A percentile compares a stretch with the other conserved stretches of the same genome.
These are phyloP conservation scores for Antigone vipio DNA, from an alignment of 2,113 vertebrate species.

Conservation along the genomic window DNA sequence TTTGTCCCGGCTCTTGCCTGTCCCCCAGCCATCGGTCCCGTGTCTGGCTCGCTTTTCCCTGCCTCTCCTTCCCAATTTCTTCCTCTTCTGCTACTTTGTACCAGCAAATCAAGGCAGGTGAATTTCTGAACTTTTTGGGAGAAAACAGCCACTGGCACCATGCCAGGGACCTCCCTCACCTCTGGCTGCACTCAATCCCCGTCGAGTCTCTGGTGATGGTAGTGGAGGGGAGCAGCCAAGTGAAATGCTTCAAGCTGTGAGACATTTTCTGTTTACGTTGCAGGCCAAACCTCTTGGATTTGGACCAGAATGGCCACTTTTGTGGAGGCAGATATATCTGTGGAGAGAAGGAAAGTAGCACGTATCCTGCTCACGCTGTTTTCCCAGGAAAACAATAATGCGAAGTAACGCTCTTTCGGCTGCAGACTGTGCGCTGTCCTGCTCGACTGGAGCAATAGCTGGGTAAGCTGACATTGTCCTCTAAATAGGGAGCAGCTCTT, in stretches of 20 bases:
- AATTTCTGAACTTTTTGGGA: background rate
- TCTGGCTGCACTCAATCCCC: constrained; percentile 48
- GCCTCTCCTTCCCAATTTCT: background rate
- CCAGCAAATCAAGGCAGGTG: background rate
- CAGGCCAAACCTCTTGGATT: constrained; percentile 41
- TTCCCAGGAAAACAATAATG: background rate
- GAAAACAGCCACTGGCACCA: background rate
- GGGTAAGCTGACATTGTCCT: background rate
- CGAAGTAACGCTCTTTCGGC: background rate
- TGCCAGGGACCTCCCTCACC: constrained; percentile 13
- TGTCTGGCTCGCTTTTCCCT: background rate
- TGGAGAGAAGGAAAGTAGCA: background rate
- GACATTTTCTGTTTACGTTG: background rate
- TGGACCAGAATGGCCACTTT: constrained; percentile 3
- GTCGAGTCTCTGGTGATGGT: background rate
- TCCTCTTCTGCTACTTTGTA: background rate
- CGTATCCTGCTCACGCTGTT: background rate
- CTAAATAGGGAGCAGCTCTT: background rate
- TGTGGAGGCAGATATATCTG: background rate
- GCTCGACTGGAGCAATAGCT: background rate
- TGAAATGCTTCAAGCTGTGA: constrained; percentile 60
- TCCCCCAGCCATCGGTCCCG: rapidly evolving
- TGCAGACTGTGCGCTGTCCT: background rate
- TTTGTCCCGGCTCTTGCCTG: background rate
- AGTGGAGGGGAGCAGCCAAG: background rate